A percentile compares a stretch with the other conserved stretches of the same genome.
These are phyloP conservation scores for Machimus rusticus DNA, from an alignment of 2,888 invertebrate species.

Conservation along the genomic window DNA sequence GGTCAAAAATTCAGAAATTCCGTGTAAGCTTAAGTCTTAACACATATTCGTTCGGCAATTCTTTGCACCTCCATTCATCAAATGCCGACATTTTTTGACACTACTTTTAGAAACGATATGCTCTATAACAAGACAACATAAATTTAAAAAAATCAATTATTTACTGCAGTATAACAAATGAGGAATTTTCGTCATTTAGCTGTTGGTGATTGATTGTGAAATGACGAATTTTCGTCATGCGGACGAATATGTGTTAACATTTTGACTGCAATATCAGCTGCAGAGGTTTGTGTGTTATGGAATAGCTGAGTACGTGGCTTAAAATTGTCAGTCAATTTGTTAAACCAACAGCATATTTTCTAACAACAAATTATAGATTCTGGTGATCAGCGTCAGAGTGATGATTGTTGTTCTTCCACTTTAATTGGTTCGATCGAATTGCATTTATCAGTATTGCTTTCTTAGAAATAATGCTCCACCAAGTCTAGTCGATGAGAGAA, in stretches of 20 bases:
- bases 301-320: neutral
- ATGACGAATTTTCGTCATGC: too few species aligned
- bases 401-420: neutral
- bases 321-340: neutral
- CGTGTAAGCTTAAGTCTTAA: neutral
- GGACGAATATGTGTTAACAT: neutral
- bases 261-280: neutral
- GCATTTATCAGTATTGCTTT: conserved; percentile 8
- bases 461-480: conserved; percentile 7
- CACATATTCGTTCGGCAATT: too few species aligned
- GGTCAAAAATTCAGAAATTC: too few species aligned
- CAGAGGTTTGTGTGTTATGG: neutral
- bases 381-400: neutral
- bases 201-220: too few species aligned
- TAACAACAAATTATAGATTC: conserved; percentile 1
- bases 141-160: too few species aligned
- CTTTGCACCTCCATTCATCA: too few species aligned
- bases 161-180: too few species aligned
- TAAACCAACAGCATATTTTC: conserved; percentile 32
- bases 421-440: neutral
- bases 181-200: too few species aligned
- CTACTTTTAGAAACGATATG: too few species aligned
- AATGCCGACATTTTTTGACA: too few species aligned
- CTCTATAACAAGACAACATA: too few species aligned
- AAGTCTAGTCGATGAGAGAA: neutral